phyloP scores from a whole-genome alignment of 2,113 vertebrate genomes.

The Puffinus mauretanicus region DNA sequence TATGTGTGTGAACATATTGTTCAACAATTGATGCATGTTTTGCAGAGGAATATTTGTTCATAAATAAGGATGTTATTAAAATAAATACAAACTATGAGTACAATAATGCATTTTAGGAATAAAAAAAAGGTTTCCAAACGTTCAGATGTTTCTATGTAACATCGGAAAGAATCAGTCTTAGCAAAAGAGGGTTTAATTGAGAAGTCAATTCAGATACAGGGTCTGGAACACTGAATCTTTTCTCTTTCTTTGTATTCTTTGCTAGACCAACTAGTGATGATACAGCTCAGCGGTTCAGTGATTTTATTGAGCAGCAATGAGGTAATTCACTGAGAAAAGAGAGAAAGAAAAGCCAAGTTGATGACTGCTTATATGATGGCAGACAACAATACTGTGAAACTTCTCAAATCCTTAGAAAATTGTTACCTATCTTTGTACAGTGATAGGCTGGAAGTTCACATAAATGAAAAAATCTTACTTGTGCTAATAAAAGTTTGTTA shows the following conservation, averaged over 20 bases:
- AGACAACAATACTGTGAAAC: not conserved
- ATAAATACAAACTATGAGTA: not conserved
- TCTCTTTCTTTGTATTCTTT: not conserved
- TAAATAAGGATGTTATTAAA: not conserved
- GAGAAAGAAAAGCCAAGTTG: not conserved
- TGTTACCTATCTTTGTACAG: not conserved
- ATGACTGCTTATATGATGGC: not conserved
- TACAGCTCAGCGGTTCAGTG: not conserved
- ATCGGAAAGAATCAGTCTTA: not conserved
- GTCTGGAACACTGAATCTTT: not conserved
- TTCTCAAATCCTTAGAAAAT: not conserved
- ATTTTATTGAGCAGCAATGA: conserved; percentile 10
- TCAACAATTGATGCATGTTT: not conserved
- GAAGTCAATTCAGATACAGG: not conserved
- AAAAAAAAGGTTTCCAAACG: not conserved
- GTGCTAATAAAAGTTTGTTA: not conserved
- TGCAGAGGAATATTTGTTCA: not conserved
- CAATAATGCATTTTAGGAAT: not conserved
- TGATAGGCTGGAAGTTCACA: not conserved
- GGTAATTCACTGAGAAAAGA: not conserved
- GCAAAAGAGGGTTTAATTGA: not conserved
- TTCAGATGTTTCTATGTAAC: not conserved
- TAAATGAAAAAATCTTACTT: not conserved
- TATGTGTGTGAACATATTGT: not conserved
- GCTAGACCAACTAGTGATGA: not conserved